Evolutionary conservation across 2,888 invertebrate species (phyloP), one percentile per base, ranked within the genome.

Genomic region (Taphrorychus bicolor): DNA sequence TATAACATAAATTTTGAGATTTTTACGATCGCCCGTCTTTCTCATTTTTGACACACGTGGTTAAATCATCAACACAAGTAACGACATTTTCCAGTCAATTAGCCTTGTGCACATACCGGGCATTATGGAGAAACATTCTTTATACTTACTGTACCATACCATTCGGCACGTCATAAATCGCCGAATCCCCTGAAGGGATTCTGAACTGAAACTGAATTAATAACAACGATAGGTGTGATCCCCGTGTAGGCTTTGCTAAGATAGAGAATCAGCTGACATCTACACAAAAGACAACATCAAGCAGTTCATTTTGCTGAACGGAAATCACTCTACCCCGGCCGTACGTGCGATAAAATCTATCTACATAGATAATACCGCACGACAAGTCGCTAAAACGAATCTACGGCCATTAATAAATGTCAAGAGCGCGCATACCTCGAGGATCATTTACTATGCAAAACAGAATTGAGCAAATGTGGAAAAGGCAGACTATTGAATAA

Each of bases 391-490:
- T 32, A 32, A 32, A 32, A 32, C 32, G 32, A 32, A 32, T 32
- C 9, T 32, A 32, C 32, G 32, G 32, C 32, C 11, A 32, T 32
- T 32, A 32, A 32, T 32, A 32, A 32, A 32, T 32, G 32, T 32
- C 32, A 32, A 32, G 32, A 32, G 32, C 32, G n/a, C n/a, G 32
- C 32, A 32, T 32, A 32, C 32, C 32, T 32, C 32, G 32, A 32
- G 32, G 11, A 32, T 32, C 32, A 49, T 49, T 49, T 49, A 59
- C 49, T 51, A 59, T 52, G 59, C 59, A 59, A 59, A 59, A 52
- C 51, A 59, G 59, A 51, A 40, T 16, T 21, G 21, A 21, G 52
- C 41, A 52, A 59, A 59, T 59, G 40, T 49, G 18, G 49, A 52
- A 52, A 52, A 52, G 22, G 23, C 52, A 52, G 23, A 52, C 23